A percentile compares a stretch with the other conserved stretches of the same genome.
phyloP scores from a whole-genome alignment of 2,888 invertebrate species.

The Exephanes ischioxanthus region DNA sequence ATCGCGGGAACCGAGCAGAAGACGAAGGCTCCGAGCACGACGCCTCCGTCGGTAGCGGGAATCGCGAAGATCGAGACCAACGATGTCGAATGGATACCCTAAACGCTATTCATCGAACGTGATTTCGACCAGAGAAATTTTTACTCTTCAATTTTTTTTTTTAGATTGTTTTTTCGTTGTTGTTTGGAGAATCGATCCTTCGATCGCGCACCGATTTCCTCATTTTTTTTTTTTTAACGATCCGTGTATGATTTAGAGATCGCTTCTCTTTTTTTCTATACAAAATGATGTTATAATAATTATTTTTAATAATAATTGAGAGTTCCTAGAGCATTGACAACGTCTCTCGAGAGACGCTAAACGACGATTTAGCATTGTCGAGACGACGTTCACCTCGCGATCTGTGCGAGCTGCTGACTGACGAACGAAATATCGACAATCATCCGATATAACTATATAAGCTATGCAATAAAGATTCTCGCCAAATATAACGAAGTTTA shows the following conservation, averaged over 20 bases:
- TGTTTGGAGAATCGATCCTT: not conserved
- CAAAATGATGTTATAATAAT: not conserved
- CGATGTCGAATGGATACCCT: constrained; percentile 84
- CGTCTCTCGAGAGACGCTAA: not conserved
- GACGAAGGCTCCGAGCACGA: constrained; percentile 27
- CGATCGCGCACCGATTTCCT: not conserved
- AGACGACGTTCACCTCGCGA: not conserved
- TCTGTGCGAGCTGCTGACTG: constrained; percentile 11
- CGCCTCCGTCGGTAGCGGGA: constrained; percentile 35
- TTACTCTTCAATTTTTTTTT: not conserved
- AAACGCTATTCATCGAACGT: constrained; percentile 45
- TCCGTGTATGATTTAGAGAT: not conserved
- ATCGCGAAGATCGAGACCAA: constrained; percentile 78
- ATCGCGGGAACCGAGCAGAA: constrained; percentile 83
- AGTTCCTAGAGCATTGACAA: constrained; percentile 26
- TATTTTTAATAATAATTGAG: not conserved
- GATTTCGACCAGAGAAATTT: not conserved
- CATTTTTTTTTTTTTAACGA: not conserved
- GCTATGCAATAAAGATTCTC: constrained; percentile 54
- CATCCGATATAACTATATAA: constrained; percentile 30
- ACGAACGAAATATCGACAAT: constrained; percentile 18
- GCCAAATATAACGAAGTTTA: not conserved
- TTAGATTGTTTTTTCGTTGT: not conserved
- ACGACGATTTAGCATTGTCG: not conserved
- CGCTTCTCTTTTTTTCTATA: not conserved